Evolutionary conservation across 2,888 invertebrate genomes (phyloP), one percentile per base, ranked within the genome.

Genomic region (Tridacna crocea): DNA sequence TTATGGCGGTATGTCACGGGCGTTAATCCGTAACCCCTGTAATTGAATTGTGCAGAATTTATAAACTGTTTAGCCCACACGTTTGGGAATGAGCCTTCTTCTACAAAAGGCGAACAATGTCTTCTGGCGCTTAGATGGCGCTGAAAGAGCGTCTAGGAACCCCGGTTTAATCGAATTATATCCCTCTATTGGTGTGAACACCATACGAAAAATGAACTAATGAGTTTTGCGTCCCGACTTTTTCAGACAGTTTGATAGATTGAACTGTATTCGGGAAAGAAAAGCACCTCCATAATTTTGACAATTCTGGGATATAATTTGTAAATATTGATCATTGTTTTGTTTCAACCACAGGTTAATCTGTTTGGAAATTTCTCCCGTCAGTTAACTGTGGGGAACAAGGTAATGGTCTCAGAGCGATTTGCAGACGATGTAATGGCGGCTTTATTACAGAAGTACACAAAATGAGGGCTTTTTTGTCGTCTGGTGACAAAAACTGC

Each of bases 11-110:
- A 86, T 84, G 85, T 83, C 85, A 76, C 24, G 26, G 72, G 85
- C 77, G 82, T 77, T 75, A 82, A 73, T 78, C 74, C 73, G 60
- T 79, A 78, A 78, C 76, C 36, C 80, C 80, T 76, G 51, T 85
- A 88, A 90, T 89, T 89, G 82, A 88, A 88, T 90, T 88, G 80
- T 79, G 83, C 87, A 88, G 88, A 89, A 90, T 90, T 90, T 90
- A 90, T 90, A 90, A 90, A 90, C 90, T 89, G 90, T 90, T 90
- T 90, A 89, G 90, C 84, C 88, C 36, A 36, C 58, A 58, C 58
- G 58, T 58, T n/a, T 58, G 58, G 58, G 58, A 58, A 58, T 58
- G 58, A 58, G 58, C 19, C 58, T 58, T 58, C 17, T 10, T 17
- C 58, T 58, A 58, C 58, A 17, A 17, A 17, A n/a, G n/a, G 58